These are phyloP conservation scores for Lypha dubia DNA, from an alignment of 2,888 invertebrate species.

Conservation along the genomic window DNA sequence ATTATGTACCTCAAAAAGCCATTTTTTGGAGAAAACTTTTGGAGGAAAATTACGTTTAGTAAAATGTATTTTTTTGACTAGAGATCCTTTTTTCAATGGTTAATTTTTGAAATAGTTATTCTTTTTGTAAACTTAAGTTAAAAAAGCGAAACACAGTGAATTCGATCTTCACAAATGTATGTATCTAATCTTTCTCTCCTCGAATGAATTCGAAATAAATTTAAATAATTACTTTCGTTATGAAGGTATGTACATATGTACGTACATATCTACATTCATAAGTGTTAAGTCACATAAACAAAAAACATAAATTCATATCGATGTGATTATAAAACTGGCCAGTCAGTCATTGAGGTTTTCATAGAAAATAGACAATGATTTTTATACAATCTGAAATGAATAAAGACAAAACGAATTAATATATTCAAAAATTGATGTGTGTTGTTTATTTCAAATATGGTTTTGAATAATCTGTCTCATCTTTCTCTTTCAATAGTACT, in stretches of 20 bases:
- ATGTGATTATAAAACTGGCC: slow-evolving; percentile 21
- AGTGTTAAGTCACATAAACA: slow-evolving; percentile 19
- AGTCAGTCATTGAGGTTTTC: slow-evolving; percentile 1
- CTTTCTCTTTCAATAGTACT: background rate
- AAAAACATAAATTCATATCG: slow-evolving; percentile 19
- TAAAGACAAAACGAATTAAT: slow-evolving; percentile 25
- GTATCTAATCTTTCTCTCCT: too few species aligned
- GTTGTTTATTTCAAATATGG: background rate
- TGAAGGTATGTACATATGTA: background rate
- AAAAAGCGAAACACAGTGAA: too few species aligned
- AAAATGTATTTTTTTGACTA: too few species aligned
- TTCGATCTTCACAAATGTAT: too few species aligned
- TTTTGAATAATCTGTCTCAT: background rate
- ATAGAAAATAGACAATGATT: slow-evolving; percentile 20
- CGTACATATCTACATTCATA: too few species aligned
- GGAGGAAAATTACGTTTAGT: too few species aligned
- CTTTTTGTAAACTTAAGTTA: too few species aligned
- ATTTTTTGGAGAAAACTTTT: too few species aligned
- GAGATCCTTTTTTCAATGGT: too few species aligned
- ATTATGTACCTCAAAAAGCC: too few species aligned
- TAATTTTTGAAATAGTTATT: too few species aligned
- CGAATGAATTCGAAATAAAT: background rate
- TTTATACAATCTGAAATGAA: slow-evolving; percentile 19
- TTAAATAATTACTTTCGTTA: background rate
- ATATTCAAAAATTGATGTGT: background rate